These are phyloP conservation scores for Archivesica marissinica DNA, from an alignment of 1,140 invertebrate species.

Conservation along the genomic window DNA sequence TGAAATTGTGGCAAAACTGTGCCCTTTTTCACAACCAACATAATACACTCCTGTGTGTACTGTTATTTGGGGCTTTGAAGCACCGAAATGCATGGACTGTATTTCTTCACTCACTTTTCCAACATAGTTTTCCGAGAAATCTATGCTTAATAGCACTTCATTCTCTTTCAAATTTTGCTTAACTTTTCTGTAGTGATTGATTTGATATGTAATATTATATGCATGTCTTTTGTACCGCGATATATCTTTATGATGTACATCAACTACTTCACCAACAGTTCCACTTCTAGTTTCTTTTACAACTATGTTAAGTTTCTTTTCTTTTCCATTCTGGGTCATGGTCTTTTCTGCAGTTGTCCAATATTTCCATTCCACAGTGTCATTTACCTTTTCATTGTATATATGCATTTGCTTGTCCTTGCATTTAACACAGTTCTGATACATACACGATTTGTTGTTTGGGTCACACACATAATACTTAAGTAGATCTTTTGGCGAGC, in stretches of 20 bases:
- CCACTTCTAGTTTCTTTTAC: slow-evolving; percentile 29
- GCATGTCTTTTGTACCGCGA: background rate
- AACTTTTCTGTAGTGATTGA: background rate
- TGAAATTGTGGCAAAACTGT: slow-evolving; percentile 56
- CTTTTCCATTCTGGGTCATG: background rate
- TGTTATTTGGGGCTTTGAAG: slow-evolving; percentile 55
- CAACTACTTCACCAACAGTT: background rate
- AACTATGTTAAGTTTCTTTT: background rate
- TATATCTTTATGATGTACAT: background rate
- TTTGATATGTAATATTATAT: background rate
- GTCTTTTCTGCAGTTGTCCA: background rate
- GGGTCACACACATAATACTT: background rate
- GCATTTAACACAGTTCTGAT: background rate
- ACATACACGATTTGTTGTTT: background rate
- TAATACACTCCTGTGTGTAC: slow-evolving; percentile 45
- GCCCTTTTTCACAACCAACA: background rate
- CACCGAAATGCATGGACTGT: slow-evolving; percentile 66
- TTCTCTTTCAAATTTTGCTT: background rate
- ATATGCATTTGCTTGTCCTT: background rate
- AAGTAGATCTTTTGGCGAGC: background rate
- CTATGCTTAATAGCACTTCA: slow-evolving; percentile 58
- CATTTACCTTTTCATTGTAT: background rate
- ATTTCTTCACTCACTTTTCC: slow-evolving; percentile 45
- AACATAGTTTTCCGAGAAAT: slow-evolving; percentile 67
- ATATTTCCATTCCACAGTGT: background rate